A percentile compares a stretch with the other conserved stretches of the same genome.
These are phyloP conservation scores for Ylistrum balloti DNA, from an alignment of 1,140 invertebrate genomes.

Conservation along the genomic window DNA sequence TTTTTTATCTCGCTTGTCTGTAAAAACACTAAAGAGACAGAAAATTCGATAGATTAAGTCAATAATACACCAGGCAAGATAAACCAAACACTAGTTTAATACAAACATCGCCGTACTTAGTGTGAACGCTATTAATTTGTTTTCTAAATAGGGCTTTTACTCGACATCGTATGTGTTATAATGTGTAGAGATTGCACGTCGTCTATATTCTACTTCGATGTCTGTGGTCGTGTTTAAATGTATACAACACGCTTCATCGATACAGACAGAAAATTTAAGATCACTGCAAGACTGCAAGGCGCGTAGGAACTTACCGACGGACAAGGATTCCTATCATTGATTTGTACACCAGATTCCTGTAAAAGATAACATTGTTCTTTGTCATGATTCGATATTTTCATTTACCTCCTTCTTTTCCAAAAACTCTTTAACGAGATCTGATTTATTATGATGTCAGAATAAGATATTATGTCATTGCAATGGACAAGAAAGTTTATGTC, in stretches of 20 bases:
- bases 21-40: not conserved
- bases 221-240: not conserved
- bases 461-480: not conserved
- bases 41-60: slow-evolving; percentile 25
- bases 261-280: not conserved
- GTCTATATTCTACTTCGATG: not conserved
- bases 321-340: too few species aligned
- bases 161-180: slow-evolving; percentile 23
- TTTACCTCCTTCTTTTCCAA: not conserved
- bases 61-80: not conserved
- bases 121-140: slow-evolving; percentile 34
- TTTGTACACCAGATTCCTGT: not conserved
- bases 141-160: not conserved
- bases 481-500: too few species aligned
- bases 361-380: not conserved
- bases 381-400: not conserved
- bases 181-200: not conserved
- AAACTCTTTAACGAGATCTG: not conserved
- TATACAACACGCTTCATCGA: not conserved
- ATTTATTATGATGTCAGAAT: not conserved
- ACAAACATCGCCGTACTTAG: not conserved
- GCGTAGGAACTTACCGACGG: too few species aligned
- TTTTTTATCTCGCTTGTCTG: not conserved
- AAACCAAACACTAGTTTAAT: not conserved
- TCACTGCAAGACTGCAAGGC: too few species aligned